Percentiles rank a stretch among this genome's conserved stretches.
Conservation (phyloP, 2,797 vertebrate species). For the Chromis chromis region DNA sequence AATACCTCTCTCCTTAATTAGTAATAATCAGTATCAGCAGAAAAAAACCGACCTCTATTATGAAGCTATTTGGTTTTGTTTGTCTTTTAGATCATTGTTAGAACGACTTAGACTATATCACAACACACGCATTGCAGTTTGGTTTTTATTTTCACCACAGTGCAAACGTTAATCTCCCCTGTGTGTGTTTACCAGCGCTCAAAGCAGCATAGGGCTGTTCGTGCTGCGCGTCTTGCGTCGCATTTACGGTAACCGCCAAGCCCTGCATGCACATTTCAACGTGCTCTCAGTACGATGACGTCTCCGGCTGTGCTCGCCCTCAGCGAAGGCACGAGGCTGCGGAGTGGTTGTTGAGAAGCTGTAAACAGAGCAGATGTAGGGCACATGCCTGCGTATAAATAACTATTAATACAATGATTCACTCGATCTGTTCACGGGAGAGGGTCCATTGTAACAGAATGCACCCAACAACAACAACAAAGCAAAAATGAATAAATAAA, state of each 20-base stretch:
- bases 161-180: no score
- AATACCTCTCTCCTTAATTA: no score
- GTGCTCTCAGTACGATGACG: constrained; percentile 67
- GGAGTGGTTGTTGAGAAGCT: constrained; percentile 58
- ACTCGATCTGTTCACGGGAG: neutral
- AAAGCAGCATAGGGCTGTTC: neutral
- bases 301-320: constrained; percentile 31
- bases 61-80: no score
- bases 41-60: no score
- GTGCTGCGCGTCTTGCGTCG: constrained; percentile 32
- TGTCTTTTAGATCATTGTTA: no score
- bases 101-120: no score
- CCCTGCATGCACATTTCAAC: constrained; percentile 73
- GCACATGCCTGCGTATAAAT: constrained; percentile 31
- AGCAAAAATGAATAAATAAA: neutral
- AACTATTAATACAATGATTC: neutral
- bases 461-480: neutral
- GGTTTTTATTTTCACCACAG: neutral
- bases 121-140: no score
- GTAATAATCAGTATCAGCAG: no score
- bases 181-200: neutral
- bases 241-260: constrained; percentile 60
- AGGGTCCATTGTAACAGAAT: neutral
- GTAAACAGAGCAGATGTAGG: constrained; percentile 73
- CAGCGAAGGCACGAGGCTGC: constrained; percentile 66